These are phyloP conservation scores for Falcunculus frontatus DNA, from an alignment of 2,113 vertebrate species.

Conservation along the genomic window DNA sequence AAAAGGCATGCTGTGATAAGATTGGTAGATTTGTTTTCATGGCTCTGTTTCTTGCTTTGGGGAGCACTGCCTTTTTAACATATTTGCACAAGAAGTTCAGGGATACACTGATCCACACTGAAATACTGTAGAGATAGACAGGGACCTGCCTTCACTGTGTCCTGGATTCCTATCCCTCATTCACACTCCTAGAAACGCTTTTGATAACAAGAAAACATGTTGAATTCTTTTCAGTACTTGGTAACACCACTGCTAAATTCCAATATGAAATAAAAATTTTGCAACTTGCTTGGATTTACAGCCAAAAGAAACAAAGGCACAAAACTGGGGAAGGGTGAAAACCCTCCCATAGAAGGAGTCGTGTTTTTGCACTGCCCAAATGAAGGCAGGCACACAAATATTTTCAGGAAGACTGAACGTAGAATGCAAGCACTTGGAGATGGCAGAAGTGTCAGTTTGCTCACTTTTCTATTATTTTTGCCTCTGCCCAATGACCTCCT, in stretches of 20 bases:
- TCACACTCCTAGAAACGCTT: neutral
- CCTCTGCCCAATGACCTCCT: neutral
- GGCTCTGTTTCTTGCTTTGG: neutral
- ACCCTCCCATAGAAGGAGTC: neutral
- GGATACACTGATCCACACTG: neutral
- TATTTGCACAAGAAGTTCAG: neutral
- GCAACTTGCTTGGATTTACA: neutral
- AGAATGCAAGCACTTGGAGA: neutral
- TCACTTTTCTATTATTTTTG: neutral
- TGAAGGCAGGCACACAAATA: neutral
- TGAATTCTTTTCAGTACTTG: neutral
- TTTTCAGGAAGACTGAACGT: neutral
- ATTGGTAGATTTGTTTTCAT: neutral
- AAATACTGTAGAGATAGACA: neutral
- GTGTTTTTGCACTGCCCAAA: neutral
- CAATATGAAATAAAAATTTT: neutral
- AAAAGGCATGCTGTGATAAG: neutral
- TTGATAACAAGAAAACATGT: neutral
- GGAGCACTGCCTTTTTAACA: neutral
- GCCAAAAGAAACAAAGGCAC: neutral
- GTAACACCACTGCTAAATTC: neutral
- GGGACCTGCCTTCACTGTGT: rapidly evolving
- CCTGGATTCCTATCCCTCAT: neutral
- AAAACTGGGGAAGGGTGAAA: neutral
- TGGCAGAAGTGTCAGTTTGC: neutral